Evolutionary conservation across 2,797 vertebrate genomes (phyloP), one percentile per base, ranked within the genome.

Genomic region (Pelodytes ibericus): DNA sequence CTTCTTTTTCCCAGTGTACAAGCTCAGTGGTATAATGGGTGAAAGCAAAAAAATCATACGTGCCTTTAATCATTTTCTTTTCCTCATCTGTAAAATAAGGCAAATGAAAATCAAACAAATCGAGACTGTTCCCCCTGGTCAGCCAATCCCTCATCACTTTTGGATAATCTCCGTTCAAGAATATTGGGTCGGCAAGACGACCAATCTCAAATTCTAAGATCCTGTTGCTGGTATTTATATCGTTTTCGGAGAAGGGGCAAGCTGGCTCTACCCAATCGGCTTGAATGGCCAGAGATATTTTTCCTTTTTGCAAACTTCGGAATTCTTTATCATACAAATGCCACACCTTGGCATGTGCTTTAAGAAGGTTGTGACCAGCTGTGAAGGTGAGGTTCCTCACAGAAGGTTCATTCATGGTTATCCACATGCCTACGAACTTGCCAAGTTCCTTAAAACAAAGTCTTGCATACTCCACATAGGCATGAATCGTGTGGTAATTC

Each of bases 181-280:
- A 99, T 80, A 99, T 86, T 7, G 97, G 98, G 77, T 99, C 95
- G 0, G 97, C 95, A 49, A 99, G 95, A 94, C 96, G 97, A 76
- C 96, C 96, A 0, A 98, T 82, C 6, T 92, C 88, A 3, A 97
- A 96, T 81, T 97, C 95, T 75, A 99, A 77, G 44, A 96, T 94
- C 73, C 97, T 92, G 62, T 94, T 90, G 0, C 96, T 94, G 0
- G 94, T 95, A 41, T 92, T 92, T 69, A 91, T 87, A 69, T 98
- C 96, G 41, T 93, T 91, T 1, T 85, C 88, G 65, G 92, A 96
- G 86, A 95, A 95, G 0, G 95, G 95, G 80, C 95, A 96, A 3
- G 97, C 96, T 0, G 96, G 96, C 66, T 99, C 97, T 11, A 96
- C 87, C 98, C 98, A 99, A 81, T 98, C 95, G 0, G 95, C 95